Conservation (phyloP, 2,113 vertebrate genomes). For the Cyanoderma ruficeps region DNA sequence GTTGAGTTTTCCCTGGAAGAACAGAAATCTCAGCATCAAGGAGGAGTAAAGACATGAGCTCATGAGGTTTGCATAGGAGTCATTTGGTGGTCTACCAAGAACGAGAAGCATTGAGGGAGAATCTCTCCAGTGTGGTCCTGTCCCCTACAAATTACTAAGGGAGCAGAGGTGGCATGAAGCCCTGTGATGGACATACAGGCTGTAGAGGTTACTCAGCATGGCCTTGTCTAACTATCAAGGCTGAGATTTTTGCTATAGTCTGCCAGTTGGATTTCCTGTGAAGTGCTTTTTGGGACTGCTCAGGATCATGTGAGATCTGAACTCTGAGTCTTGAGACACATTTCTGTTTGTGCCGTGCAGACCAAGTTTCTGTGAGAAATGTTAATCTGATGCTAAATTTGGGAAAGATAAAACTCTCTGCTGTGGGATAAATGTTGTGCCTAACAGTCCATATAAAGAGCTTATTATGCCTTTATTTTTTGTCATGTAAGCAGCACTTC, state of each 20-base stretch:
- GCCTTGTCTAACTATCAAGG: neutral
- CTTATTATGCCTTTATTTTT: neutral
- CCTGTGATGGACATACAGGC: neutral
- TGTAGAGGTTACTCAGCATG: neutral
- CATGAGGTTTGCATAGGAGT: neutral
- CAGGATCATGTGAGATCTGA: neutral
- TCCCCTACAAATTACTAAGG: accelerated
- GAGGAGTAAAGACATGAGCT: neutral
- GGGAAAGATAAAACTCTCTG: neutral
- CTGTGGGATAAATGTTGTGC: neutral
- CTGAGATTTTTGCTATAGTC: accelerated
- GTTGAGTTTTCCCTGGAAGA: neutral
- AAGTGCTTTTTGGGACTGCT: neutral
- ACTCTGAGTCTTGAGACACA: neutral
- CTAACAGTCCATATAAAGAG: neutral
- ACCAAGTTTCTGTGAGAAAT: neutral
- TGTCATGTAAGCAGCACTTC: neutral
- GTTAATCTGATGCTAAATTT: neutral
- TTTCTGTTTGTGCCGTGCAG: neutral
- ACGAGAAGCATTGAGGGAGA: neutral
- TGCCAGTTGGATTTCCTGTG: neutral
- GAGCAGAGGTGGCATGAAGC: accelerated
- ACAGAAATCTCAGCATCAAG: neutral
- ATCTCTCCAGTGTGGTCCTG: neutral
- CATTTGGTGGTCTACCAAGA: neutral